Conservation (phyloP, 2,797 vertebrate genomes). For the Aldrovandia affinis region DNA sequence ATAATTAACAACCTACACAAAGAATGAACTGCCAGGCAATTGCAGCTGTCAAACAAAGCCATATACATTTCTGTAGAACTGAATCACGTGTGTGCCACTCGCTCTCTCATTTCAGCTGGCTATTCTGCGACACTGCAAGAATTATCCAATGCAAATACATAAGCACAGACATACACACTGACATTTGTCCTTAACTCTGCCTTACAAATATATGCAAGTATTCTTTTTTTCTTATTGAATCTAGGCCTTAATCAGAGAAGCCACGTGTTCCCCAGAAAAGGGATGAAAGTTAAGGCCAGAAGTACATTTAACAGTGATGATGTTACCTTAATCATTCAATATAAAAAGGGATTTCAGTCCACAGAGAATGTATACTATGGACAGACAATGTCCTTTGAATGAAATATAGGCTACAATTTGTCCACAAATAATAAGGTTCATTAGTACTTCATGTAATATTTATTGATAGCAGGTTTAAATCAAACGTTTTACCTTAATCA, state of each 20-base stretch:
- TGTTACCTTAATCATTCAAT: not conserved
- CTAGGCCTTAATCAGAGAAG: not conserved
- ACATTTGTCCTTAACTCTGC: not conserved
- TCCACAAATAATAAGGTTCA: not conserved
- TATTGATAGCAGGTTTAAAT: not conserved
- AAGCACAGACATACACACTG: not conserved
- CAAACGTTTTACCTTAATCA: not conserved
- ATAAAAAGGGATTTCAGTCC: not conserved
- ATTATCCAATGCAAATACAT: not conserved
- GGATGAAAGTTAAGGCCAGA: not conserved
- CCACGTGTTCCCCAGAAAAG: not conserved
- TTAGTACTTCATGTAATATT: slow-evolving; percentile 11
- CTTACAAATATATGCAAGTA: too few relatives aligned
- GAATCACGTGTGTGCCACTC: not conserved
- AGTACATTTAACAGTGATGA: not conserved
- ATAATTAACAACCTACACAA: not conserved
- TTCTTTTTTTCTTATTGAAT: not conserved
- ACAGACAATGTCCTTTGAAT: not conserved
- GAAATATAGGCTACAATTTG: slow-evolving; percentile 14
- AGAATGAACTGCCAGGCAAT: not conserved
- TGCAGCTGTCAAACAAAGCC: not conserved
- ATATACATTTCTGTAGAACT: not conserved
- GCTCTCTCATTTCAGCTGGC: not conserved
- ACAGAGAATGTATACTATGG: not conserved
- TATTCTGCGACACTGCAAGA: not conserved